phyloP scores from a whole-genome alignment of 30 jellyfish, hydroid and myxozoan genomes.

The Rhopilema esculentum region DNA sequence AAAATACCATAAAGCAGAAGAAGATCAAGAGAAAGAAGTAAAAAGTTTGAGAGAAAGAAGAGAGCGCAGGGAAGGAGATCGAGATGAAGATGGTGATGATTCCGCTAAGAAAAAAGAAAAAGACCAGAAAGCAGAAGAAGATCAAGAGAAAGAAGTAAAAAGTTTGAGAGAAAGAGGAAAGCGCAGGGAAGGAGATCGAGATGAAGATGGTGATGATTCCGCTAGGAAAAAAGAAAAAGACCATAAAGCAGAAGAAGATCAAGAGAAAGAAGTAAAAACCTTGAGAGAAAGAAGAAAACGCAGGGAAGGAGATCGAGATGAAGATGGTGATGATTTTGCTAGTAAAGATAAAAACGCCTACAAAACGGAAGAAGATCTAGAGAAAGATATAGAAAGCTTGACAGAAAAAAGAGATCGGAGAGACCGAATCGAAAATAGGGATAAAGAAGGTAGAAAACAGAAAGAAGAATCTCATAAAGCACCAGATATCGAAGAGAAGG shows the following conservation, averaged over 20 bases:
- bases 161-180: no score
- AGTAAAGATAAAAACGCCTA: background rate
- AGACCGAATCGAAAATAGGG: no score
- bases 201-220: no score
- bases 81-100: no score
- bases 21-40: constrained; percentile 10
- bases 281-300: background rate
- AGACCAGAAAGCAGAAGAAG: background rate
- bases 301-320: background rate
- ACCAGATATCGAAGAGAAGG: background rate
- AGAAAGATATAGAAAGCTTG: background rate
- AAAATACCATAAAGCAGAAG: no score
- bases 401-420: no score
- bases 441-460: background rate
- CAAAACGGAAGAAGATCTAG: background rate
- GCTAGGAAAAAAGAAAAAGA: background rate
- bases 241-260: background rate
- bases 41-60: constrained; percentile 17
- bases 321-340: background rate
- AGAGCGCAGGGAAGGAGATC: constrained; percentile 9
- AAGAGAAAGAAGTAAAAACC: background rate
- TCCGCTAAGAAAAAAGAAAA: no score
- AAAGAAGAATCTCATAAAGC: background rate
- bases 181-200: no score
- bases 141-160: background rate